Percentiles rank a stretch among this genome's conserved stretches.
Evolutionary conservation across 2,797 vertebrate genomes (phyloP).

Genomic region (Schizopygopsis malacanthus): DNA sequence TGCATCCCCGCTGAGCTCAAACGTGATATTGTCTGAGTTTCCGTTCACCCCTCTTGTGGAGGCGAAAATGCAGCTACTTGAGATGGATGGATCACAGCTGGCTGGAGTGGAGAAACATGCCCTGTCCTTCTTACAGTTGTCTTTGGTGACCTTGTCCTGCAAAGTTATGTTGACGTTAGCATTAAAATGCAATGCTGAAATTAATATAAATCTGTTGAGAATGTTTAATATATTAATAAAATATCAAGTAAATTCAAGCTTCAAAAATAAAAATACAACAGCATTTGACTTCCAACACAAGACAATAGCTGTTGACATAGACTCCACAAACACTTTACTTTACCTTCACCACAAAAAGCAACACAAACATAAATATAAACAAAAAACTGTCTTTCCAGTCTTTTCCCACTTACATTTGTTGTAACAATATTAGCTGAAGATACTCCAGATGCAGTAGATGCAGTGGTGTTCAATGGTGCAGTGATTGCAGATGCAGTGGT

Average conservation of each 20-base stretch:
- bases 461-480: not conserved
- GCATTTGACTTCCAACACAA: not conserved
- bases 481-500: not conserved
- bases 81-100: not conserved
- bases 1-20: conserved; percentile 9
- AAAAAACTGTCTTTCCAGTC: not conserved
- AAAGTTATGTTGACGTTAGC: not conserved
- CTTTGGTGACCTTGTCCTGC: not conserved
- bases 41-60: not conserved
- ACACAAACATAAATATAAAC: not conserved
- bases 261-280: not conserved
- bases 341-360: not conserved
- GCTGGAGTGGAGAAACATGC: conserved; percentile 30
- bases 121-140: not conserved
- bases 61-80: not conserved
- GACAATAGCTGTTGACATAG: not conserved
- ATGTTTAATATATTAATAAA: not conserved
- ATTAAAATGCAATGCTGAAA: not conserved
- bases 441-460: not conserved
- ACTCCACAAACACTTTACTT: not conserved
- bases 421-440: not conserved
- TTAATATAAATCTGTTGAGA: not conserved
- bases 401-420: not conserved
- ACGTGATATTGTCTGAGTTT: not conserved
- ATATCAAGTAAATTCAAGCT: not conserved